These are phyloP conservation scores for Cinara cedri DNA, from an alignment of 2,888 invertebrate genomes.

Conservation along the genomic window DNA sequence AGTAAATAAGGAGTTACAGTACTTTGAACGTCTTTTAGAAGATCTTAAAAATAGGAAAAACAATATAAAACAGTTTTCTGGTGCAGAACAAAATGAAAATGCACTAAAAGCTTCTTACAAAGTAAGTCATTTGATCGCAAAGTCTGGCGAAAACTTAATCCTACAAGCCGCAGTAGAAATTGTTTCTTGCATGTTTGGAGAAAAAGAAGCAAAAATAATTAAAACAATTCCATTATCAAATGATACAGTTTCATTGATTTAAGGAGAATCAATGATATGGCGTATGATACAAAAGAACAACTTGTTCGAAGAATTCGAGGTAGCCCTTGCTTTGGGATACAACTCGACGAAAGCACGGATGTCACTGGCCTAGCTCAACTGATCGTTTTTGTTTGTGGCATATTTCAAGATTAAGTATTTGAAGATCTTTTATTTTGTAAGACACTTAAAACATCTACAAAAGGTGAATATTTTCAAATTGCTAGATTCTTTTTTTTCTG, in stretches of 20 bases:
- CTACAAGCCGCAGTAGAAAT: slow-evolving; percentile 60
- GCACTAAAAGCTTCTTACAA: slow-evolving; percentile 29
- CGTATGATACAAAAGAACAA: slow-evolving; percentile 48
- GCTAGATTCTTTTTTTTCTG: slow-evolving; percentile 31
- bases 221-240: slow-evolving; percentile 59
- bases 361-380: slow-evolving; percentile 42
- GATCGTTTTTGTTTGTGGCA: slow-evolving; percentile 43
- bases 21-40: slow-evolving; percentile 25
- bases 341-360: slow-evolving; percentile 29
- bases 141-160: slow-evolving; percentile 58
- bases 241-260: slow-evolving; percentile 59
- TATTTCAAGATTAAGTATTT: slow-evolving; percentile 49
- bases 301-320: slow-evolving; percentile 20
- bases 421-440: slow-evolving; percentile 40
- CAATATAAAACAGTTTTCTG: slow-evolving; percentile 16
- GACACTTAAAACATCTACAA: slow-evolving; percentile 43
- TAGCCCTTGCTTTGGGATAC: slow-evolving; percentile 34
- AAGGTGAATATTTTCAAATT: slow-evolving; percentile 41
- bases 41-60: slow-evolving; percentile 23
- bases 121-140: slow-evolving; percentile 20
- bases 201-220: slow-evolving; percentile 58
- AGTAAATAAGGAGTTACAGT: slow-evolving; percentile 13
- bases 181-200: slow-evolving; percentile 60
- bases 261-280: slow-evolving; percentile 59
- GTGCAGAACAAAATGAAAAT: slow-evolving; percentile 17